Base-by-base conservation (phyloP, 2,888 invertebrate genomes). In the Mythimna impura region DNA sequence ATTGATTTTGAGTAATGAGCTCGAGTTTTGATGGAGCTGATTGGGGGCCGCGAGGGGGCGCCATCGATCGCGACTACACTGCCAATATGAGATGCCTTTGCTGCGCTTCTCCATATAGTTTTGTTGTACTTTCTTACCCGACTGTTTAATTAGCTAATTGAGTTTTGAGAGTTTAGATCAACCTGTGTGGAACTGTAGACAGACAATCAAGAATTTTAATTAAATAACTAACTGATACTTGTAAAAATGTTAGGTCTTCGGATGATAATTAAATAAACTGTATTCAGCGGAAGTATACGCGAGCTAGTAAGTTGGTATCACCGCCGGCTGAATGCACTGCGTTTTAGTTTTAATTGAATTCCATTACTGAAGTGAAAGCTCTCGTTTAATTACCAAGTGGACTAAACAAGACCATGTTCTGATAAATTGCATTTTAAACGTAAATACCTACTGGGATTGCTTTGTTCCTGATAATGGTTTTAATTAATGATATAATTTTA, bases 1-100 rank as follows among this genome's bases (percentile, higher is more conserved):
- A 96, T 96, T 96, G 96, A 96, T 96, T 96, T 96, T 96, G 96
- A 96, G 96, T 96, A 96, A 96, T 96, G 95, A 95, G 96, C 95
- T 92, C 92, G 93, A 94, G 94, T 95, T 96, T 95, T 96, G 96
- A 96, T 95, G 93, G 93, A 94, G 94, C 94, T 92, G 93, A 95
- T 95, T 93, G 94, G 92, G 90, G 88, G 87, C 85, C 84, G 89
- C 85, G 89, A 88, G 91, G 91, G 90, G 88, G 90, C 85, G 89
- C 81, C 89, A 93, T 94, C 93, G 94, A 94, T 94, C 92, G 89
- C 80, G 67, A 81, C 84, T 86, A 68, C 74, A 66, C 77, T 71
- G 80, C 84, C 83, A 83, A 85, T 86, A 83, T 85, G 83, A 82
- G 77, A 81, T 84, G 78, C 79, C 80, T 80, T 62, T 57, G 34